Evolutionary conservation across 2,888 invertebrate genomes (phyloP).

Genomic region (Drosophila nigricruria): DNA sequence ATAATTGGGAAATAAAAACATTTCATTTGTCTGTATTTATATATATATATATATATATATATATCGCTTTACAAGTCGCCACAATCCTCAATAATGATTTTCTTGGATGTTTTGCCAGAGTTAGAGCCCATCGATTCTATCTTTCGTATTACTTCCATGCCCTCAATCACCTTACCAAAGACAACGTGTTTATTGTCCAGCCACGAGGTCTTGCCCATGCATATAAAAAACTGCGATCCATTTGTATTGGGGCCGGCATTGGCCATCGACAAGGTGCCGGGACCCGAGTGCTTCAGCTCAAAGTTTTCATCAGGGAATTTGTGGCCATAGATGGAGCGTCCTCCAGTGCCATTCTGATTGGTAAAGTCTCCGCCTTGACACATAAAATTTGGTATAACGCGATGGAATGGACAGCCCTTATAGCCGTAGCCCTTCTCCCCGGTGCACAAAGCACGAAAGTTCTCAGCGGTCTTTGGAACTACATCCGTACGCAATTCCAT

Average conservation of each 20-base stretch:
- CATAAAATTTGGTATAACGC: conserved; percentile 98
- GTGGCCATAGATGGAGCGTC: conserved; percentile 97
- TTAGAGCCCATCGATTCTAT: conserved; percentile 92
- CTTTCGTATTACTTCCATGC: conserved; percentile 95
- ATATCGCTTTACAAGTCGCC: conserved; percentile 88
- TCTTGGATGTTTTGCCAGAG: conserved; percentile 92
- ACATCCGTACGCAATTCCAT: conserved; percentile 92
- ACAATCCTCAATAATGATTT: conserved; percentile 91
- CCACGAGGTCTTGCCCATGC: conserved; percentile 96
- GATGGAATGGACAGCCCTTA: conserved; percentile 96
- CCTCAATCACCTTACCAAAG: conserved; percentile 95
- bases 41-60: neutral
- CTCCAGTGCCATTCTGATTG: conserved; percentile 96
- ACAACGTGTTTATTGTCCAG: conserved; percentile 88
- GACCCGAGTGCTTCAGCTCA: conserved; percentile 95
- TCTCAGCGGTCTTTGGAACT: conserved; percentile 97
- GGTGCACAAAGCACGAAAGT: conserved; percentile 98
- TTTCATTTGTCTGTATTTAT: neutral
- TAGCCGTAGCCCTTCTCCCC: conserved; percentile 97
- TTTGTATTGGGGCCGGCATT: conserved; percentile 98
- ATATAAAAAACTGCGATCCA: conserved; percentile 98
- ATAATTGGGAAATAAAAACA: neutral
- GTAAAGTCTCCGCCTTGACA: conserved; percentile 98
- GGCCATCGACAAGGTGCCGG: conserved; percentile 97
- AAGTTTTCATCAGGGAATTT: conserved; percentile 99